These are phyloP conservation scores for Prunella fulvescens DNA, from an alignment of 2,113 vertebrate genomes.

Conservation along the genomic window DNA sequence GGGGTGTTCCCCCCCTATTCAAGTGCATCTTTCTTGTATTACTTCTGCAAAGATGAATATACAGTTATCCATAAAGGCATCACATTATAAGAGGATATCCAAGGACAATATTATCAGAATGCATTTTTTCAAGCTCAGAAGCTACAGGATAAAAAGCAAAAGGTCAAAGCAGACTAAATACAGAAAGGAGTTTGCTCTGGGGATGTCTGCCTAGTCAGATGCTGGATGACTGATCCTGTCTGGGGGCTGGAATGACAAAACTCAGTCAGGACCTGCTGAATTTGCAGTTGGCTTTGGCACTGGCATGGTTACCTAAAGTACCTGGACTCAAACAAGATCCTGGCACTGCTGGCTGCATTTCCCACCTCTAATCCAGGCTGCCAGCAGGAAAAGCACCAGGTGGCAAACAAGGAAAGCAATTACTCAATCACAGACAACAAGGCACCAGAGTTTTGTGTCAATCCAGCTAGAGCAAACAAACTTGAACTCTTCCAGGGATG, in stretches of 20 bases:
- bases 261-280: background rate
- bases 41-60: background rate
- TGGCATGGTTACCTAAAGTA: background rate
- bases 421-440: background rate
- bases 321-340: rapidly evolving
- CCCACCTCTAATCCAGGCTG: background rate
- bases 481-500: background rate
- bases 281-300: background rate
- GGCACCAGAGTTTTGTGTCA: background rate
- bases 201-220: background rate
- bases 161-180: background rate
- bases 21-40: background rate
- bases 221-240: background rate
- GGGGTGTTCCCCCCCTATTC: no score
- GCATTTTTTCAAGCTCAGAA: background rate
- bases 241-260: background rate
- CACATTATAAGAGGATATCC: background rate
- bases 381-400: background rate
- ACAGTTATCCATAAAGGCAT: background rate
- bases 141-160: background rate
- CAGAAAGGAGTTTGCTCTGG: background rate
- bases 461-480: background rate
- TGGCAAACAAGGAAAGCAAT: background rate
- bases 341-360: background rate
- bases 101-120: background rate